These are phyloP conservation scores for Eledona agricola DNA, from an alignment of 2,888 invertebrate genomes.

Conservation along the genomic window DNA sequence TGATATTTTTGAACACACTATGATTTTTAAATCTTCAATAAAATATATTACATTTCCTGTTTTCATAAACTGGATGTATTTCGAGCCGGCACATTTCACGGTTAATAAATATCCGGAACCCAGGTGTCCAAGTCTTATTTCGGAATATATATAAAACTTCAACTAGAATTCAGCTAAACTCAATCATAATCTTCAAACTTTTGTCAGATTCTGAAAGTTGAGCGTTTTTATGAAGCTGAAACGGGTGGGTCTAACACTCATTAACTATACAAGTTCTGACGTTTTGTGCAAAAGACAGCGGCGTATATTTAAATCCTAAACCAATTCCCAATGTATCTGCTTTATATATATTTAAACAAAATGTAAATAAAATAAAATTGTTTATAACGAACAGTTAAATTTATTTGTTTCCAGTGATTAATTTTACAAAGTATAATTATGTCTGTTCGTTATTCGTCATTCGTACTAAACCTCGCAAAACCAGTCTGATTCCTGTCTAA, in stretches of 20 bases:
- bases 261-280: conserved; percentile 1
- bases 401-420: too few relatives aligned
- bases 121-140: conserved; percentile 20
- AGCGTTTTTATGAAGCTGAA: conserved; percentile 4
- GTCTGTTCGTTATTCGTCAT: too few relatives aligned
- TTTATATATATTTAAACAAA: too few relatives aligned
- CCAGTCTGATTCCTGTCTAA: too few relatives aligned
- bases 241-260: conserved; percentile 5
- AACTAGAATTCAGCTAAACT: conserved; percentile 8
- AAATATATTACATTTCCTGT: too few relatives aligned
- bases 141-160: conserved; percentile 11
- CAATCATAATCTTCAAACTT: conserved; percentile 17
- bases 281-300: neutral
- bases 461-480: too few relatives aligned
- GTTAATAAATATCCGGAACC: conserved; percentile 14
- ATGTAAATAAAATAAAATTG: too few relatives aligned
- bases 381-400: too few relatives aligned
- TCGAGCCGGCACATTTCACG: conserved; percentile 15
- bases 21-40: too few relatives aligned
- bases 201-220: conserved; percentile 1
- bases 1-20: too few relatives aligned
- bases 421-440: too few relatives aligned
- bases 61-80: conserved; percentile 14
- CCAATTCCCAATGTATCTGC: neutral
- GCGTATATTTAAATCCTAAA: neutral